Evolutionary conservation across 2,113 vertebrate species (phyloP).

Genomic region (Manacus vitellinus): DNA sequence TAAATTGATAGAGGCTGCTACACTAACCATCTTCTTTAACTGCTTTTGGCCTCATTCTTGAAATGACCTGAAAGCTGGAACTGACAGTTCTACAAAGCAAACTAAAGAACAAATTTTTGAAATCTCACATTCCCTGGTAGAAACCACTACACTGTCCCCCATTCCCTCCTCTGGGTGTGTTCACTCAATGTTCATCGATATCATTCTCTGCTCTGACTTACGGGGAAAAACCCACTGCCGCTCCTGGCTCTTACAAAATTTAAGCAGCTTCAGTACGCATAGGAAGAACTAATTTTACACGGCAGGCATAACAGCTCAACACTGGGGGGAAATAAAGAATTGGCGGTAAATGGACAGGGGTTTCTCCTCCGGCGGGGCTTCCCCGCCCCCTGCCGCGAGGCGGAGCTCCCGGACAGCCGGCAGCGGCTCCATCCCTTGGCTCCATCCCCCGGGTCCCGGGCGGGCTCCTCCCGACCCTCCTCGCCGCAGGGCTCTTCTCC

Average conservation of each 20-base stretch:
- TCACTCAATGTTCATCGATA: rapidly evolving
- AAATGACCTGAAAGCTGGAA: not conserved
- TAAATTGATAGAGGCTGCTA: not conserved
- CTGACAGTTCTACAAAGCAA: not conserved
- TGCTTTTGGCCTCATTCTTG: not conserved
- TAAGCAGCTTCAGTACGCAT: not conserved
- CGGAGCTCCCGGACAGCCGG: conserved; percentile 27
- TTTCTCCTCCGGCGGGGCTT: not conserved
- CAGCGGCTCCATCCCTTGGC: not conserved
- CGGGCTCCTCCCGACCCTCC: not conserved
- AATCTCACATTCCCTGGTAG: not conserved
- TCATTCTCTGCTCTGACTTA: rapidly evolving
- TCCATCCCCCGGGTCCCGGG: not conserved
- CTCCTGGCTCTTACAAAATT: not conserved
- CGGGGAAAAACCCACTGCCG: rapidly evolving
- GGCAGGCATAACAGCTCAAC: rapidly evolving
- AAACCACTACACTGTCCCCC: not conserved
- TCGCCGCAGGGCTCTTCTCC: not conserved
- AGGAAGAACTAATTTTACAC: not conserved
- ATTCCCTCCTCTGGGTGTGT: not conserved
- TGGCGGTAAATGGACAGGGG: too few relatives aligned
- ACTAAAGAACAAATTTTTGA: not conserved
- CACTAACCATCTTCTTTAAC: not conserved
- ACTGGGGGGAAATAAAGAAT: rapidly evolving
- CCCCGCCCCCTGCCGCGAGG: not conserved